Percentiles rank a stretch among this genome's conserved stretches.
Evolutionary conservation across 1,140 invertebrate species (phyloP).

Genomic region (Orius laevigatus): DNA sequence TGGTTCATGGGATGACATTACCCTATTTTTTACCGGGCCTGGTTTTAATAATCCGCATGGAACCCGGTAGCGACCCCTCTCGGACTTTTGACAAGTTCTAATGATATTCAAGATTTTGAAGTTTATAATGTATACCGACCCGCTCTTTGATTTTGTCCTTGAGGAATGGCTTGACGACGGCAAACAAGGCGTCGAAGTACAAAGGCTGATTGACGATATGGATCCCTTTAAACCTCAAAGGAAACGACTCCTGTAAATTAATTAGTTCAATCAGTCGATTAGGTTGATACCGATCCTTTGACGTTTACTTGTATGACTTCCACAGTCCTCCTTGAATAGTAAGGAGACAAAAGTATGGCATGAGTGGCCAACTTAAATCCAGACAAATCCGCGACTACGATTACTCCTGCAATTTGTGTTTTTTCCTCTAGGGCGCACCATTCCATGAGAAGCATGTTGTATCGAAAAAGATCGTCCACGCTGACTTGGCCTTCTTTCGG

Average conservation of each 20-base stretch:
- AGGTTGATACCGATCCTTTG: not conserved
- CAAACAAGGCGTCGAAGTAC: slow-evolving; percentile 39
- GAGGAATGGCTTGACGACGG: slow-evolving; percentile 39
- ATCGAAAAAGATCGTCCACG: slow-evolving; percentile 31
- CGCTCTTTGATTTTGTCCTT: slow-evolving; percentile 39
- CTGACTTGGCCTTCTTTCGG: slow-evolving; percentile 30
- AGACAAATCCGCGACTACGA: slow-evolving; percentile 29
- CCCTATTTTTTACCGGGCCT: no score
- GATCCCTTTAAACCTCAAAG: slow-evolving; percentile 39
- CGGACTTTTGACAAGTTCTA: no score
- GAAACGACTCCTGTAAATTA: slow-evolving; percentile 37
- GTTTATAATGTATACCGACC: slow-evolving; percentile 27
- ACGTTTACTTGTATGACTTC: slow-evolving; percentile 25
- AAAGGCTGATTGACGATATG: slow-evolving; percentile 45
- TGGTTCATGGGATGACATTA: no score
- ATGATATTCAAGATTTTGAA: no score
- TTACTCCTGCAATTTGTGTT: slow-evolving; percentile 29
- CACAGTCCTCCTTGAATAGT: slow-evolving; percentile 28
- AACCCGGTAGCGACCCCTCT: no score
- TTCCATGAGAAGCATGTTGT: slow-evolving; percentile 30
- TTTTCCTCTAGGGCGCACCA: slow-evolving; percentile 27
- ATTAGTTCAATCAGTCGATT: not conserved
- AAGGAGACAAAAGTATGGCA: slow-evolving; percentile 30
- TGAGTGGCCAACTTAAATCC: slow-evolving; percentile 29
- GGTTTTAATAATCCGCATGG: no score